Conservation (phyloP, 2,888 invertebrate genomes). For the Drosophila fungiperda region DNA sequence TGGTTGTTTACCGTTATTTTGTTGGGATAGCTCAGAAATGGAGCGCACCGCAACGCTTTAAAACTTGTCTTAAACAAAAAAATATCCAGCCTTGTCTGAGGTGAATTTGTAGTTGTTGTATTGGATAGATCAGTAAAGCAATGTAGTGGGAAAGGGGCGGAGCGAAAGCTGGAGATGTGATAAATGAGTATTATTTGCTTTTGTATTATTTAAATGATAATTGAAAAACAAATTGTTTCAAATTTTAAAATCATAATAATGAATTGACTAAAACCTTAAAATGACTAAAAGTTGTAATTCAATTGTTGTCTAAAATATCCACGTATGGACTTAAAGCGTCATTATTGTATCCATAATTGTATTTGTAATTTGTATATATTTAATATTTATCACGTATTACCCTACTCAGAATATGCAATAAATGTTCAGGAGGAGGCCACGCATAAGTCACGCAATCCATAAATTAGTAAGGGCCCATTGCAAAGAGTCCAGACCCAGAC, state of each 20-base stretch:
- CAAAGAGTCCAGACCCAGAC: slow-evolving; percentile 4
- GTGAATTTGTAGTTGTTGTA: slow-evolving; percentile 3
- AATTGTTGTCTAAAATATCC: neutral
- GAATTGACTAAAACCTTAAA: neutral
- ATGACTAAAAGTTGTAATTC: no score
- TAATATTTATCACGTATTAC: neutral
- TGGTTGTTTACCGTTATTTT: slow-evolving; percentile 69
- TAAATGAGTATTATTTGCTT: neutral
- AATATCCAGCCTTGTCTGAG: neutral
- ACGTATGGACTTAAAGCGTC: neutral
- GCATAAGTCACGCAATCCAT: slow-evolving; percentile 22
- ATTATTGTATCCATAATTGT: neutral
- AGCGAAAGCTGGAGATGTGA: neutral
- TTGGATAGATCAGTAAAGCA: slow-evolving; percentile 72
- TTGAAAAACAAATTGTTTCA: neutral
- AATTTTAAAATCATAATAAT: neutral
- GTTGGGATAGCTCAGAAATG: slow-evolving; percentile 80
- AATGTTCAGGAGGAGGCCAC: neutral
- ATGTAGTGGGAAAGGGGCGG: neutral
- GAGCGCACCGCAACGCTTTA: slow-evolving; percentile 45
- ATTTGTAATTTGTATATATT: neutral
- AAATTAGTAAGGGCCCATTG: slow-evolving; percentile 35
- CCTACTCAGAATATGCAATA: slow-evolving; percentile 8
- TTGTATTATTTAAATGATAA: neutral
- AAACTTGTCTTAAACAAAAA: slow-evolving; percentile 55